Conservation (phyloP, 2,888 invertebrate species). For the Orthosia gracilis region DNA sequence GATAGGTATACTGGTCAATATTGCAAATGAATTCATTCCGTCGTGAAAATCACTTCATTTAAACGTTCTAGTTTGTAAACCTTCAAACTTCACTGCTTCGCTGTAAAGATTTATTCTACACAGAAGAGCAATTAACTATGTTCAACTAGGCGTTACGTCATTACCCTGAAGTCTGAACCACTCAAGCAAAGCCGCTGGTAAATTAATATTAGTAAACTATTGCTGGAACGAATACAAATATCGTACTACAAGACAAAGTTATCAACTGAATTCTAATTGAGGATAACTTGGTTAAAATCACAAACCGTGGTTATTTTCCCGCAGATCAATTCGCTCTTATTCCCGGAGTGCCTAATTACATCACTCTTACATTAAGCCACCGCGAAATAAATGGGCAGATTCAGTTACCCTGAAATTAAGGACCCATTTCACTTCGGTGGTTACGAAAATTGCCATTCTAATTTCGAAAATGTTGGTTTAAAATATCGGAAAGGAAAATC, state of each 20-base stretch:
- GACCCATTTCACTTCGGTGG: slow-evolving; percentile 31
- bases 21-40: neutral
- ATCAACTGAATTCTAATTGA: slow-evolving; percentile 25
- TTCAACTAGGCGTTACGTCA: slow-evolving; percentile 31
- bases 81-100: slow-evolving; percentile 29
- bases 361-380: slow-evolving; percentile 36
- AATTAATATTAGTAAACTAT: slow-evolving; percentile 38
- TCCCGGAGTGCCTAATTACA: slow-evolving; percentile 47
- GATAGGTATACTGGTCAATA: neutral
- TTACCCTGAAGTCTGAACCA: slow-evolving; percentile 28
- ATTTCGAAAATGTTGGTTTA: neutral
- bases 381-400: slow-evolving; percentile 25
- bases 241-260: slow-evolving; percentile 1
- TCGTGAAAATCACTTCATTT: slow-evolving; percentile 31
- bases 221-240: slow-evolving; percentile 13
- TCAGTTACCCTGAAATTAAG: slow-evolving; percentile 38
- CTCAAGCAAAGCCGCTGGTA: slow-evolving; percentile 23
- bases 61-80: neutral
- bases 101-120: slow-evolving; percentile 37
- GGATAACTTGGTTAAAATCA: slow-evolving; percentile 45
- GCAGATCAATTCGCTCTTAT: slow-evolving; percentile 36
- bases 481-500: neutral
- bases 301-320: slow-evolving; percentile 18
- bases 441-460: slow-evolving; percentile 12
- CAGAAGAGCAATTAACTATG: slow-evolving; percentile 39